Conservation (phyloP, 2,797 vertebrate genomes). For the Molothrus ater region DNA sequence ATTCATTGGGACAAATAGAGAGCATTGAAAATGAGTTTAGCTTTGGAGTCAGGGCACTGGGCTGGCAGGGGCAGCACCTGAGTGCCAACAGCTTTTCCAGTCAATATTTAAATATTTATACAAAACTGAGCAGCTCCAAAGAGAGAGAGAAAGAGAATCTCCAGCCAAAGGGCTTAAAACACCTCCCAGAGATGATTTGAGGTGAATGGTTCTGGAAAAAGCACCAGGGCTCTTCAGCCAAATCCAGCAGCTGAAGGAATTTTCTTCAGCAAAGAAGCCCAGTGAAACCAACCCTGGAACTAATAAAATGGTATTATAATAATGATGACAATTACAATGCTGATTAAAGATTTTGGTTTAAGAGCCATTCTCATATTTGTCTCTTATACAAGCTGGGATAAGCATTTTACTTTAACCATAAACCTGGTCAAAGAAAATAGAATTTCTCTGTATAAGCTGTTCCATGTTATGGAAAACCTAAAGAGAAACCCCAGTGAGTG, state of each 20-base stretch:
- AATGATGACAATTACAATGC: not conserved
- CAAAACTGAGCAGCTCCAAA: constrained; percentile 11
- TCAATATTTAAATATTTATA: constrained; percentile 30
- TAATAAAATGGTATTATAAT: not conserved
- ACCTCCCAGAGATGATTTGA: not conserved
- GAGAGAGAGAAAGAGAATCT: not conserved
- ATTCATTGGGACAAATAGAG: constrained; percentile 36
- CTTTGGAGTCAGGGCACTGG: not conserved
- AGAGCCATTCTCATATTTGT: not conserved
- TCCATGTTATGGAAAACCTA: not conserved
- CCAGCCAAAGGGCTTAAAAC: not conserved
- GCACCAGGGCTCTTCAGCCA: not conserved
- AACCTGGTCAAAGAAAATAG: not conserved
- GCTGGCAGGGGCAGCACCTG: constrained; percentile 3
- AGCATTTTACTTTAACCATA: not conserved
- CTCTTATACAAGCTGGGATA: not conserved
- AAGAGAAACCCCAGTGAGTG: not conserved
- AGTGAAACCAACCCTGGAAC: not conserved
- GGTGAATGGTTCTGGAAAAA: not conserved
- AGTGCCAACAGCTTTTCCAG: constrained; percentile 1
- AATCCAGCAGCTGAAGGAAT: not conserved
- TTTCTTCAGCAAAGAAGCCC: not conserved
- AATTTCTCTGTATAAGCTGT: not conserved
- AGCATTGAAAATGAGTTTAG: not conserved
- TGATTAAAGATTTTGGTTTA: not conserved